Evolutionary conservation across 2,888 invertebrate genomes (phyloP), one percentile per base, ranked within the genome.

Genomic region (Parelbella ahira): DNA sequence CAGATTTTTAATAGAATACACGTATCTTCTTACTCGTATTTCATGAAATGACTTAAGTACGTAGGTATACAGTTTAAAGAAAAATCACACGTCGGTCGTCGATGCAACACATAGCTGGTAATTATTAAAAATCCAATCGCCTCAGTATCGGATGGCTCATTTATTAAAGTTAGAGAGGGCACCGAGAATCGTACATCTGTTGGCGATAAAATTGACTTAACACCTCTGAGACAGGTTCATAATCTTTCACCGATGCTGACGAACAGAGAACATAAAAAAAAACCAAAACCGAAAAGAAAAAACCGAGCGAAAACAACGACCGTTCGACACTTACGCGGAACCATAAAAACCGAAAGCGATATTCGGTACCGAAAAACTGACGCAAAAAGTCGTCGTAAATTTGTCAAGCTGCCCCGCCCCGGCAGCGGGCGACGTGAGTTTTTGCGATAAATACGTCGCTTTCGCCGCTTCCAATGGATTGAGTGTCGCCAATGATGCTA

Each of bases 171-270:
- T 25, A 9, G n/a, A 37, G 24, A 50, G 48, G n/a, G n/a, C n/a
- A n/a, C n/a, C n/a, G n/a, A n/a, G n/a, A n/a, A n/a, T n/a, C n/a
- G n/a, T n/a, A n/a, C n/a, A 50, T 45, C 52, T 45, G 25, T 44
- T 53, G 6, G 53, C 23, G 51, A 67, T 70, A 69, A 68, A 57
- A 64, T 66, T 63, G 45, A 58, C 50, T 66, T 72, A 61, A 69
- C 74, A 73, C 72, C 64, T 69, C 52, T n/a, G 30, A 57, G 55
- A 50, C 65, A 60, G 54, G 62, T 58, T 57, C 61, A 65, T 68
- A 67, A 71, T 65, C 63, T 64, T 49, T 55, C 55, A 53, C 41
- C 44, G 52, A 56, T 46, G 49, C 44, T 28, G 48, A 21, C 28
- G 48, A 58, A 65, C 59, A 53, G 51, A 56, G 51, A 50, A n/a